phyloP scores from a whole-genome alignment of 2,888 invertebrate species.

The Saturnia pavonia region DNA sequence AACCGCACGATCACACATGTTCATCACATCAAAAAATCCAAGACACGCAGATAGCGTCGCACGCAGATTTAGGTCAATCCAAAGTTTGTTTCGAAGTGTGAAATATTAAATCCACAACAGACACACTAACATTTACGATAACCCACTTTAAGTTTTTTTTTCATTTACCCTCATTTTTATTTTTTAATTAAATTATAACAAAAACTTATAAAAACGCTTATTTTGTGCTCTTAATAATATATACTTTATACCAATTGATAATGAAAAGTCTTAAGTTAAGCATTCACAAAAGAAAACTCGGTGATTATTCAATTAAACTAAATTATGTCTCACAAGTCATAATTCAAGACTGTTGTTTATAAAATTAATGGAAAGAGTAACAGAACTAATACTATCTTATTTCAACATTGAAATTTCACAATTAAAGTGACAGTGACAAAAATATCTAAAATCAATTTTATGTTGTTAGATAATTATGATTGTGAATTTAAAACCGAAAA shows the following conservation, averaged over 20 bases:
- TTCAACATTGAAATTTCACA: background rate
- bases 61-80: background rate
- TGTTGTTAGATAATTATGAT: background rate
- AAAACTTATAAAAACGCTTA: background rate
- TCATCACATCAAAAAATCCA: slow-evolving; percentile 11
- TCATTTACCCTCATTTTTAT: background rate
- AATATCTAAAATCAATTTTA: background rate
- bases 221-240: background rate
- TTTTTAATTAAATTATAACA: background rate
- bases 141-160: background rate
- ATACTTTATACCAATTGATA: background rate
- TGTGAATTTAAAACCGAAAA: background rate
- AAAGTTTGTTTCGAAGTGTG: background rate
- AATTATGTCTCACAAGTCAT: too few species aligned
- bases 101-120: background rate
- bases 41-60: too few species aligned
- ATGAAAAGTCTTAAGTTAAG: background rate
- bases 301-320: too few species aligned
- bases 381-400: background rate
- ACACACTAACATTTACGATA: background rate
- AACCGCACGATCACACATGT: background rate
- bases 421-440: background rate
- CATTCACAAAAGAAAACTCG: too few species aligned
- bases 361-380: background rate
- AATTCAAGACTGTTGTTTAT: background rate